Evolutionary conservation across 2,113 vertebrate species (phyloP).

Genomic region (Ariopsis seemanni): DNA sequence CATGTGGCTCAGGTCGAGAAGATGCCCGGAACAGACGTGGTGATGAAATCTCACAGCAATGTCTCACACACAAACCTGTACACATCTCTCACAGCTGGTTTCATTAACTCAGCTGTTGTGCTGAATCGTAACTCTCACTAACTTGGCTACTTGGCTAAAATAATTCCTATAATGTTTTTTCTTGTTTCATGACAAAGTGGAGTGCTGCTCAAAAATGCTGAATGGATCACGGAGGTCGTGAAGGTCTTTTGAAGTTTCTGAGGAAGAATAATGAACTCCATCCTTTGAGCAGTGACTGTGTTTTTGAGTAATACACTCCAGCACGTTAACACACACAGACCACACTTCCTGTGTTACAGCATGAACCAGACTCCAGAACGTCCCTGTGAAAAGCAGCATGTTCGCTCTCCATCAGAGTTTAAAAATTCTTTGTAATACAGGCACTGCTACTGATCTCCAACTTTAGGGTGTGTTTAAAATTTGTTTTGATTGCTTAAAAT

Average conservation of each 20-base stretch:
- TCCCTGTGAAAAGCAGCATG: background rate
- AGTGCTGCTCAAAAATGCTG: background rate
- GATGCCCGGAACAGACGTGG: conserved; percentile 10
- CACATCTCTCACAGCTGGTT: background rate
- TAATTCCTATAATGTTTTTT: background rate
- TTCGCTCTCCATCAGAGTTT: background rate
- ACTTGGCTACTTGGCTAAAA: background rate
- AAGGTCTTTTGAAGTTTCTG: background rate
- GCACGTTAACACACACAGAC: background rate
- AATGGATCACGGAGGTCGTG: background rate
- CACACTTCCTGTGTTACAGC: conserved; percentile 7
- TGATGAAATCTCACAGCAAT: conserved; percentile 53
- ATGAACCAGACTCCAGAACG: background rate
- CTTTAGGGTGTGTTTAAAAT: background rate
- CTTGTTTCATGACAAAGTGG: too few relatives aligned
- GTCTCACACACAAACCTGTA: background rate
- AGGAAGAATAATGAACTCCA: background rate
- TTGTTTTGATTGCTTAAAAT: background rate
- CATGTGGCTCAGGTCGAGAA: background rate
- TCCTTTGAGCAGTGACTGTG: background rate
- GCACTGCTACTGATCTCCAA: background rate
- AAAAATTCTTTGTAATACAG: background rate
- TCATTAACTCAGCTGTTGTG: background rate
- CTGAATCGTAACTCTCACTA: background rate
- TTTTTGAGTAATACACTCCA: background rate